A percentile compares a stretch with the other conserved stretches of the same genome.
Evolutionary conservation across 2,888 invertebrate species (phyloP).

Genomic region (Acanthosepion pharaonis): DNA sequence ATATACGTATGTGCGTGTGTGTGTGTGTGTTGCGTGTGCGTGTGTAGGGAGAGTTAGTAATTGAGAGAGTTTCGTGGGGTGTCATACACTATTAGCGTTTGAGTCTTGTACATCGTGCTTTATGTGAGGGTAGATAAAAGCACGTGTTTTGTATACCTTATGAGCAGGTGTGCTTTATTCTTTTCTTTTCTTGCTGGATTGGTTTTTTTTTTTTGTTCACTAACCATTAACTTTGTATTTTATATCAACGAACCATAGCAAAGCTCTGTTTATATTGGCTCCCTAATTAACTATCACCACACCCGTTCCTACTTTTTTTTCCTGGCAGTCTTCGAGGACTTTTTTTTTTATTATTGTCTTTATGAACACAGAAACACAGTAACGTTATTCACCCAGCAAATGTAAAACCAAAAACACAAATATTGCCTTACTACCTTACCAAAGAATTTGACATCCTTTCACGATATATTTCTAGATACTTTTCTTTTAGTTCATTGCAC

Average conservation of each 20-base stretch:
- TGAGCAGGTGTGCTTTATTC: not conserved
- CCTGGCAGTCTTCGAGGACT: not conserved
- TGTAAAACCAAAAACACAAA: not conserved
- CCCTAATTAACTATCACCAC: not conserved
- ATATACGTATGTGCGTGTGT: not conserved
- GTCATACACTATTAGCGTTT: not conserved
- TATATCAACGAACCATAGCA: not conserved
- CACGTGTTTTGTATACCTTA: not conserved
- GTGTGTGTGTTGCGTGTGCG: not conserved
- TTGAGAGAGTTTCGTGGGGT: too few relatives aligned
- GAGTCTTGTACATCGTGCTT: not conserved
- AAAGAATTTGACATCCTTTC: too few relatives aligned
- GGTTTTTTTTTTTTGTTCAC: not conserved
- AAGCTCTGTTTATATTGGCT: not conserved
- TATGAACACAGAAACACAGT: not conserved
- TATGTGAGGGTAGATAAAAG: not conserved
- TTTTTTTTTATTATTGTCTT: not conserved
- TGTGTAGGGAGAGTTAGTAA: not conserved
- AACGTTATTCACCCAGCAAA: not conserved
- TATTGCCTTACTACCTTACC: not conserved
- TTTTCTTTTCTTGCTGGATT: not conserved
- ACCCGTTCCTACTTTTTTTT: not conserved
- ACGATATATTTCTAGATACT: too few relatives aligned
- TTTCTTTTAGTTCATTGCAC: too few relatives aligned
- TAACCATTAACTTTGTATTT: constrained; percentile 2